A percentile compares a stretch with the other conserved stretches of the same genome.
These are phyloP conservation scores for Agelaius tricolor DNA, from an alignment of 2,113 vertebrate genomes.

Conservation along the genomic window DNA sequence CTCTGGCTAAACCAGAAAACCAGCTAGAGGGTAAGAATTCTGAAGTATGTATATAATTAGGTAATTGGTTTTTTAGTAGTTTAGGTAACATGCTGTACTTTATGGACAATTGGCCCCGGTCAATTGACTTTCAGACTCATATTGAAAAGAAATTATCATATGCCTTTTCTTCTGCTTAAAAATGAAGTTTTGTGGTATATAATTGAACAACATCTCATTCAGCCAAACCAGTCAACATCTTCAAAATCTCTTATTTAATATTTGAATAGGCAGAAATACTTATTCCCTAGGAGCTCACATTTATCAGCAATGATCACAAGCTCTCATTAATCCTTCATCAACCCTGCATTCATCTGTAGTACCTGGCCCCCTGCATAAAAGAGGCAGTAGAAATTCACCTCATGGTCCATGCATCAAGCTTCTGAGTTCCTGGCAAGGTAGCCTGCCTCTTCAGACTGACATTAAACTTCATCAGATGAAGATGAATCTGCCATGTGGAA, in stretches of 20 bases:
- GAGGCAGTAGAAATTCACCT: not conserved
- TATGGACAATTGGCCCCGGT: not conserved
- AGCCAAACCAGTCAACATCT: not conserved
- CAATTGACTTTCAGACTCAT: not conserved
- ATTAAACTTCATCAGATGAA: not conserved
- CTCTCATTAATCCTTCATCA: not conserved
- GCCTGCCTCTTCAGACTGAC: not conserved
- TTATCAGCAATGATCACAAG: not conserved
- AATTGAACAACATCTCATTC: not conserved
- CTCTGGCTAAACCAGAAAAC: not conserved
- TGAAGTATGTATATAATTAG: not conserved
- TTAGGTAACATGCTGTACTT: not conserved
- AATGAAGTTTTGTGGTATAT: not conserved
- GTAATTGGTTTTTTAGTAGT: not conserved
- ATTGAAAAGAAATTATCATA: not conserved
- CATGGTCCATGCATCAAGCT: not conserved
- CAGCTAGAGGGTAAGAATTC: not conserved
- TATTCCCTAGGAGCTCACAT: not conserved
- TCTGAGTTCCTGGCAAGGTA: not conserved
- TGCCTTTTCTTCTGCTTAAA: not conserved
- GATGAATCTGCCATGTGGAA: not conserved
- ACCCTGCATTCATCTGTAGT: not conserved
- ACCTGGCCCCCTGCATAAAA: not conserved
- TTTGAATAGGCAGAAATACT: not conserved
- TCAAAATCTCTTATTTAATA: not conserved